Evolutionary conservation across 1,140 invertebrate species (phyloP).

Genomic region (Oedothorax gibbosus): DNA sequence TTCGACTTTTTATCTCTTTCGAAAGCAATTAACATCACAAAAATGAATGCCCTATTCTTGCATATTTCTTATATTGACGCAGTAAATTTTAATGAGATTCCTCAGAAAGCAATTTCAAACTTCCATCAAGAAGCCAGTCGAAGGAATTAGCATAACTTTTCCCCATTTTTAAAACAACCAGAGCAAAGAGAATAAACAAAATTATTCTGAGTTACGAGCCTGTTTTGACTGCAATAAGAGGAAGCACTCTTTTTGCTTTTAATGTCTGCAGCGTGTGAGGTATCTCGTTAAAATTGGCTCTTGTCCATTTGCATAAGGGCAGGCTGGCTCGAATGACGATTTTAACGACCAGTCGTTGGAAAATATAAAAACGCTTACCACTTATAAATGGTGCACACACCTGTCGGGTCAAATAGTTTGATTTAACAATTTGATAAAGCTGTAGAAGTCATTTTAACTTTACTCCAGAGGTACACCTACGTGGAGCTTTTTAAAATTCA

Average conservation of each 20-base stretch:
- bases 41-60: too few species aligned
- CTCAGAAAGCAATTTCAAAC: too few species aligned
- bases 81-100: too few species aligned
- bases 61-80: too few species aligned
- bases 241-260: conserved; percentile 44
- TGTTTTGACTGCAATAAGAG: conserved; percentile 30
- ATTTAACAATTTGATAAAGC: too few species aligned
- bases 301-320: conserved; percentile 29
- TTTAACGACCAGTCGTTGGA: conserved; percentile 37
- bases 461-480: too few species aligned
- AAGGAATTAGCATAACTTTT: too few species aligned
- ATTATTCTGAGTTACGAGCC: conserved; percentile 24
- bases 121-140: too few species aligned
- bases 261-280: conserved; percentile 30
- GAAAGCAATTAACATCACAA: too few species aligned
- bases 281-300: conserved; percentile 7
- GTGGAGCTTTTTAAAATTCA: too few species aligned
- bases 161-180: background rate
- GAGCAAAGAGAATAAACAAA: conserved; percentile 15
- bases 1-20: too few species aligned
- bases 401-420: conserved; percentile 7
- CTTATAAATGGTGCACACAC: conserved; percentile 21
- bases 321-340: conserved; percentile 22
- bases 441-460: too few species aligned
- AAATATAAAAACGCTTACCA: conserved; percentile 44